Evolutionary conservation across 2,888 invertebrate species (phyloP).

Genomic region (Ophioninae sp.): DNA sequence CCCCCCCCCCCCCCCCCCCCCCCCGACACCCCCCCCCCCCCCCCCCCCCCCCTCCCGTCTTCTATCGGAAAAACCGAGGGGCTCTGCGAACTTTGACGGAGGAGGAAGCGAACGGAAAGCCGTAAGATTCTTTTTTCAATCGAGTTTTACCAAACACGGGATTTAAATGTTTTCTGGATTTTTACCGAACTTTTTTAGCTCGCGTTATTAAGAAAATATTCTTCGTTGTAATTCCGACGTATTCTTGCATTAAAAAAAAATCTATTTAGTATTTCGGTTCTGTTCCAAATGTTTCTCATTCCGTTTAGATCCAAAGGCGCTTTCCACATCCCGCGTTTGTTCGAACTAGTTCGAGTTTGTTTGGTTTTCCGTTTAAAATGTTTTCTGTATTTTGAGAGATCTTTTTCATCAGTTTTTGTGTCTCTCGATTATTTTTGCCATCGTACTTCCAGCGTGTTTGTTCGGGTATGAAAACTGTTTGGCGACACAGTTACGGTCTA

Average conservation of each 20-base stretch:
- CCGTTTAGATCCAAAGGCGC: not conserved
- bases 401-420: too few relatives aligned
- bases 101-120: not conserved
- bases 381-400: too few relatives aligned
- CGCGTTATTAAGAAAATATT: not conserved
- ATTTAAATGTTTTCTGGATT: not conserved
- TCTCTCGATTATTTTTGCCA: too few relatives aligned
- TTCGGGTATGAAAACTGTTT: too few relatives aligned
- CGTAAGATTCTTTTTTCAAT: not conserved
- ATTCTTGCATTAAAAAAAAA: not conserved
- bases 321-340: not conserved
- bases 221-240: not conserved
- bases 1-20: too few relatives aligned
- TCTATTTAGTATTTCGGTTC: not conserved
- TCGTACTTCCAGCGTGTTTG: too few relatives aligned
- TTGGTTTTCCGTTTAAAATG: too few relatives aligned
- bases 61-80: not conserved
- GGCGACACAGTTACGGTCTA: too few relatives aligned
- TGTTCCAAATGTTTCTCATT: not conserved
- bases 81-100: not conserved
- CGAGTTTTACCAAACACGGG: not conserved
- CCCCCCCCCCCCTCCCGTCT: too few relatives aligned
- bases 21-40: too few relatives aligned
- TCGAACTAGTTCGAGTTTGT: too few relatives aligned
- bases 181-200: not conserved